Base-by-base conservation (phyloP, 2,797 vertebrate genomes). In the Zenarchopterus dispar region DNA sequence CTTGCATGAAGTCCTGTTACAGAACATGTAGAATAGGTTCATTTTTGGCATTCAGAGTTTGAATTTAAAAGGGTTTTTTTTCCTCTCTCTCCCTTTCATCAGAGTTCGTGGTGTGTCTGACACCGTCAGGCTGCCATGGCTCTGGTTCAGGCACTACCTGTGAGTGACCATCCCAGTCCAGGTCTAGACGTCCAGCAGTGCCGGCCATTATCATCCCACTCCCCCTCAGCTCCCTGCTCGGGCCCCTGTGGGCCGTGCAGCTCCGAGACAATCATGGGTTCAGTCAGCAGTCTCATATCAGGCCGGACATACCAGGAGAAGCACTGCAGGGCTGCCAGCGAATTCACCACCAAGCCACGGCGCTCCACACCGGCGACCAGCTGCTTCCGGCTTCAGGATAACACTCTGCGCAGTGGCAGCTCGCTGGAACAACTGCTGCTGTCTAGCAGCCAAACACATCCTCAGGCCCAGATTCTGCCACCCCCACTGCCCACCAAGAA, bases 241-340 rank as follows among this genome's bases (percentile, higher is more conserved):
- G 0, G 79, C 84, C 43, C 56, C 61, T 53, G 8, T 77, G 80
- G 79, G 47, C 57, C 88, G 61, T 82, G 84, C 52, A 82, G 67
- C 67, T 59, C 90, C 1, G 77, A 83, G 39, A 77, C 89, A 79
- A 78, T 91, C 84, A 99, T 99, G 97, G 97, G 97, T 77, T 99
- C 97, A 0, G 97, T 99, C 46, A 95, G 97, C 91, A 99, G 97
- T 79, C 96, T 99, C 62, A 96, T 99, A 85, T 97, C 97, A 0
- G 93, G 95, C 58, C 94, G 95, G 52, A 94, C 95, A 39, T 95
- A 92, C 84, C 96, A 96, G 0, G 93, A 96, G 84, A 93, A 88
- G 1, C 67, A 94, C 85, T 94, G 94, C 79, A 89, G 90, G 33
- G 91, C 91, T 0, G 90, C 84, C 70, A 92, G 93, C 1, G 93